phyloP scores from a whole-genome alignment of 2,113 vertebrate genomes.

The Thunnus maccoyii region DNA sequence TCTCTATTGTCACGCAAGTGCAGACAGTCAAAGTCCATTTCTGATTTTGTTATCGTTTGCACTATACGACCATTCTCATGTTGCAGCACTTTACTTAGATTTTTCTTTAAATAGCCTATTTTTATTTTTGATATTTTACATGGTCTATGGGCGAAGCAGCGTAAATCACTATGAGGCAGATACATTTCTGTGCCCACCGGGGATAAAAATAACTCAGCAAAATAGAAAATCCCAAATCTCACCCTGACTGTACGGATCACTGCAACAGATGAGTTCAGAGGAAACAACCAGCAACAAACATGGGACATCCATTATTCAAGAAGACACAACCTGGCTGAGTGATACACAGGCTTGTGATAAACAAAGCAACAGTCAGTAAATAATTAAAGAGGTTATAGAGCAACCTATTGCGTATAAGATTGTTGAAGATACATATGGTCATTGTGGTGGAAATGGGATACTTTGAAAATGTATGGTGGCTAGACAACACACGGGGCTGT shows the following conservation, averaged over 20 bases:
- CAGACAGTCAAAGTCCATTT: too few species aligned
- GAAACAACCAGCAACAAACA: slow-evolving; percentile 65
- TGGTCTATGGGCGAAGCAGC: too few species aligned
- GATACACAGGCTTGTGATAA: slow-evolving; percentile 53
- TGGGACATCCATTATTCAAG: slow-evolving; percentile 70
- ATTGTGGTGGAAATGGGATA: background rate
- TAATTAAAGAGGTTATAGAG: slow-evolving; percentile 56
- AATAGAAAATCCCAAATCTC: too few species aligned
- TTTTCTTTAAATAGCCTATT: too few species aligned
- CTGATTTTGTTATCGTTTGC: too few species aligned
- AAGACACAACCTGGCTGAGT: slow-evolving; percentile 43
- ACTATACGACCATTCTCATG: too few species aligned
- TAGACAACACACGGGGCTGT: background rate
- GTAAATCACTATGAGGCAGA: too few species aligned
- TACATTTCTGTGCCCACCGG: too few species aligned
- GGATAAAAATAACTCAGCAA: too few species aligned
- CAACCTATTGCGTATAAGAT: background rate
- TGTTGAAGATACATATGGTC: background rate
- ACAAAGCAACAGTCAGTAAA: slow-evolving; percentile 65
- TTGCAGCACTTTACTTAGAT: too few species aligned
- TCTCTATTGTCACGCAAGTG: too few species aligned
- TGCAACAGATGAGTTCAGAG: slow-evolving; percentile 37
- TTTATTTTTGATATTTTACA: too few species aligned
- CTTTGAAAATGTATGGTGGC: background rate
- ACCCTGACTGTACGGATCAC: slow-evolving; percentile 3